These are phyloP conservation scores for Drosophila willistoni DNA, from an alignment of 1,140 invertebrate genomes.

Conservation along the genomic window DNA sequence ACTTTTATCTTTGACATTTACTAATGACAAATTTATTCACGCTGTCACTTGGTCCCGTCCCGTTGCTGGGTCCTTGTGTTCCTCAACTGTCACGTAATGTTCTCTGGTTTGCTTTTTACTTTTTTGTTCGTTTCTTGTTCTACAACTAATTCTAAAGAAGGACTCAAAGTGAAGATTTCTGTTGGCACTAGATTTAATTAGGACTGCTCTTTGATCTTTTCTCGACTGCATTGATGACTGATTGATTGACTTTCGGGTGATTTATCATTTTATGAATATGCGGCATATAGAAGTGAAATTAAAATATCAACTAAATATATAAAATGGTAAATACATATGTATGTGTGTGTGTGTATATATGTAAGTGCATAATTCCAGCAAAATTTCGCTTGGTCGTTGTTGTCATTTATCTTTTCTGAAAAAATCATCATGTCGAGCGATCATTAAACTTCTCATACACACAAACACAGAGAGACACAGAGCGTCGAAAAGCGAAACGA, in stretches of 20 bases:
- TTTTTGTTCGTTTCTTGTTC: conserved; percentile 32
- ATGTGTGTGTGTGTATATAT: conserved; percentile 28
- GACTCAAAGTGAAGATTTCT: conserved; percentile 51
- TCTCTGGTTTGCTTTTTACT: conserved; percentile 30
- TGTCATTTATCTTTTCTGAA: conserved; percentile 50
- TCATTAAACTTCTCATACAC: conserved; percentile 43
- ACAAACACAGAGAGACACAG: neutral
- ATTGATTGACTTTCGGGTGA: conserved; percentile 44
- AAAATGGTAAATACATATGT: conserved; percentile 22
- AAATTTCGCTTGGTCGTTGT: conserved; percentile 46
- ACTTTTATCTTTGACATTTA: conserved; percentile 80
- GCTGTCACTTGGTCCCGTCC: conserved; percentile 70
- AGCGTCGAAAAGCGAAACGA: conserved; percentile 50
- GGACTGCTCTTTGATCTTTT: conserved; percentile 59
- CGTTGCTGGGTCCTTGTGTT: conserved; percentile 33
- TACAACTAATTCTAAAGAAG: conserved; percentile 48
- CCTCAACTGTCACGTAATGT: conserved; percentile 44
- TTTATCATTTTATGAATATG: conserved; percentile 31
- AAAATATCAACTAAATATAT: neutral
- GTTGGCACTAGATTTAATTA: conserved; percentile 63
- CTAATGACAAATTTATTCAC: conserved; percentile 82
- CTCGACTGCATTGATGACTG: conserved; percentile 39
- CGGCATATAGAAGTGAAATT: neutral
- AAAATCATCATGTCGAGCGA: conserved; percentile 49
- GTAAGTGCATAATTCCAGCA: conserved; percentile 30